These are phyloP conservation scores for Drosophila histrio DNA, from an alignment of 2,888 invertebrate genomes.

Conservation along the genomic window DNA sequence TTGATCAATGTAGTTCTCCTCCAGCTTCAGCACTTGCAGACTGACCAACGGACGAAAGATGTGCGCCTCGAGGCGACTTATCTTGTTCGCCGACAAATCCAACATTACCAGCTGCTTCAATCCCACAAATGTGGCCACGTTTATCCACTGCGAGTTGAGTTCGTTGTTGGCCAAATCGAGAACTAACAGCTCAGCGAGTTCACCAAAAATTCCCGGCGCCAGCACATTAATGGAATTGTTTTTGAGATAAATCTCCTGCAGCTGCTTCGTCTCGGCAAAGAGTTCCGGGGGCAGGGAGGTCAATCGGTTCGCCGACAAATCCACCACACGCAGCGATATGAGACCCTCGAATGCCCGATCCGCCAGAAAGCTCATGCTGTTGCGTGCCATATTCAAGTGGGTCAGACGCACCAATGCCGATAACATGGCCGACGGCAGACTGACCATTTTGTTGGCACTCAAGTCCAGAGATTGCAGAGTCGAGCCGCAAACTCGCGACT, in stretches of 20 bases:
- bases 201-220: conserved; percentile 93
- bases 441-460: conserved; percentile 93
- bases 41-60: conserved; percentile 94
- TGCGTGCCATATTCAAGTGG: conserved; percentile 92
- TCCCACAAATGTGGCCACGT: conserved; percentile 93
- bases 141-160: conserved; percentile 93
- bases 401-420: conserved; percentile 91
- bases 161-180: conserved; percentile 94
- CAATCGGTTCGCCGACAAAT: conserved; percentile 95
- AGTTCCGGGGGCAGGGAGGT: conserved; percentile 93
- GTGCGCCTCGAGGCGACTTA: conserved; percentile 92
- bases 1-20: conserved; percentile 92
- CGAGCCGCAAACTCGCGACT: conserved; percentile 85
- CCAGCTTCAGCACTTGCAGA: conserved; percentile 92
- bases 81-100: conserved; percentile 93
- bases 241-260: conserved; percentile 94
- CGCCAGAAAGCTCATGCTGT: conserved; percentile 94
- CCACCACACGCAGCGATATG: conserved; percentile 91
- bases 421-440: conserved; percentile 92
- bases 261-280: conserved; percentile 91
- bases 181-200: conserved; percentile 91
- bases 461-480: conserved; percentile 92
- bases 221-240: conserved; percentile 95
- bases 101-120: conserved; percentile 93
- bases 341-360: conserved; percentile 93